Evolutionary conservation across 2,113 vertebrate species (phyloP).

Genomic region (Laticauda colubrina): DNA sequence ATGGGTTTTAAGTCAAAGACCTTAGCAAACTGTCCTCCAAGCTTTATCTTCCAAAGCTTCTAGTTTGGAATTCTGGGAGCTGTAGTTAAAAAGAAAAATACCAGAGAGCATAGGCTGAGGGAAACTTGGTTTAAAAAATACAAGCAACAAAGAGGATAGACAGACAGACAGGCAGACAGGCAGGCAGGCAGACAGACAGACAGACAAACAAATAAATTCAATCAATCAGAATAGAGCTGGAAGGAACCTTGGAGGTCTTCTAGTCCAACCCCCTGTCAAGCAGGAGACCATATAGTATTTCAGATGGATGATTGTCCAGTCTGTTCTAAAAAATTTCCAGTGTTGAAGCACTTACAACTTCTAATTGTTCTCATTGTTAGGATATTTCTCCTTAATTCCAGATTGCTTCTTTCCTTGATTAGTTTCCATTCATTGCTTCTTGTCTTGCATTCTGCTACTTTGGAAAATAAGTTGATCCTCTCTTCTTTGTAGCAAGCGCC

Average conservation of each 20-base stretch:
- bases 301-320: neutral
- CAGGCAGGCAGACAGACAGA: too few relatives aligned
- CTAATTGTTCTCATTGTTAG: too few relatives aligned
- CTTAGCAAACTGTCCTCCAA: neutral
- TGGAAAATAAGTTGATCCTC: too few relatives aligned
- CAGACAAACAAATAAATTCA: too few relatives aligned
- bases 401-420: too few relatives aligned
- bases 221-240: neutral
- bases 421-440: too few relatives aligned
- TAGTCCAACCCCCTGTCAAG: neutral
- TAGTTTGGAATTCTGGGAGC: neutral
- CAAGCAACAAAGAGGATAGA: neutral
- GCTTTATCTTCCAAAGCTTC: neutral
- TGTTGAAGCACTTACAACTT: too few relatives aligned
- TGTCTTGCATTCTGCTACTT: too few relatives aligned
- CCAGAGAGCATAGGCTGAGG: neutral
- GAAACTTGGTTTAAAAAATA: neutral
- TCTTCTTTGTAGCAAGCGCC: too few relatives aligned
- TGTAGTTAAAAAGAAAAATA: neutral
- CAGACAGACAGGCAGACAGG: too few relatives aligned
- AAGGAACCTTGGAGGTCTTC: neutral
- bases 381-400: too few relatives aligned
- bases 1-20: neutral
- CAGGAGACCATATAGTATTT: neutral
- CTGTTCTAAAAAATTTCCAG: too few relatives aligned